Conservation (phyloP, 2,888 invertebrate species). For the Entomobrya multifasciata region DNA sequence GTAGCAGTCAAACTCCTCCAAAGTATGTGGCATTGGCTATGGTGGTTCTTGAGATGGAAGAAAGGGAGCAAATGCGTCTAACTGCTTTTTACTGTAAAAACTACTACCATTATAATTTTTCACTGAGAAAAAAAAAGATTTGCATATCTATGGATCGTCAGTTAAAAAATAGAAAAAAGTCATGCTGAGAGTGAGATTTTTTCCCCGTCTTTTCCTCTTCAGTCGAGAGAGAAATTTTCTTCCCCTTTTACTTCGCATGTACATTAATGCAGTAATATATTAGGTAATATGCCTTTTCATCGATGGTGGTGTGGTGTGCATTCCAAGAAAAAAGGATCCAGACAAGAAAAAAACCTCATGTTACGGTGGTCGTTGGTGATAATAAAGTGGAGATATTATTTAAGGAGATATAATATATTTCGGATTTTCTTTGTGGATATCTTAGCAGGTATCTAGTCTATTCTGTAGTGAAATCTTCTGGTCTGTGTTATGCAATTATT, state of each 20-base stretch:
- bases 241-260: slow-evolving; percentile 3
- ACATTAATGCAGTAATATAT: no score
- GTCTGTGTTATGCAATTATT: slow-evolving; percentile 22
- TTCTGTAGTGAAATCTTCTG: background rate
- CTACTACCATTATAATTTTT: slow-evolving; percentile 37
- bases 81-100: slow-evolving; percentile 44
- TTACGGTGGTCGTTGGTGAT: background rate
- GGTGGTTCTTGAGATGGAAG: no score
- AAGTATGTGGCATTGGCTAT: no score
- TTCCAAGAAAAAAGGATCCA: background rate
- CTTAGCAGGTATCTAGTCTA: background rate
- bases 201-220: background rate
- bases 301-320: background rate
- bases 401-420: background rate
- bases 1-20: background rate
- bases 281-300: background rate
- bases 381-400: background rate
- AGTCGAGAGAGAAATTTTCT: background rate
- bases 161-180: slow-evolving; percentile 54
- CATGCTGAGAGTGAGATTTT: slow-evolving; percentile 23
- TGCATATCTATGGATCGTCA: slow-evolving; percentile 70
- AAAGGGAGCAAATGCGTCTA: slow-evolving; percentile 39
- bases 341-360: no score
- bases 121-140: slow-evolving; percentile 31
- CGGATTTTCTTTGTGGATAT: no score